Conservation (phyloP, 2,113 vertebrate genomes). For the Varanus salvator region DNA sequence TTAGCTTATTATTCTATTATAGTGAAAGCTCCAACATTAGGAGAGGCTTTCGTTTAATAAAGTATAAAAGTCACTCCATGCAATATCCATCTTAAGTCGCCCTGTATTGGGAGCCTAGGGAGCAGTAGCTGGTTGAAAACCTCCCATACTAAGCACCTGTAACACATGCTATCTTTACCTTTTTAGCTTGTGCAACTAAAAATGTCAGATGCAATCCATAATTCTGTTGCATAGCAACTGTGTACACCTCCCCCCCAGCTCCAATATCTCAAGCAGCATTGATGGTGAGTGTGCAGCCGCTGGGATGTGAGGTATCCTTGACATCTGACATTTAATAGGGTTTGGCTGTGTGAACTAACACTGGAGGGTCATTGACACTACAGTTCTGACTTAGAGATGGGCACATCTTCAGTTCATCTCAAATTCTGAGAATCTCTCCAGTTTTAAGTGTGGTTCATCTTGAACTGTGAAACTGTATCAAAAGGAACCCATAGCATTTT, state of each 20-base stretch:
- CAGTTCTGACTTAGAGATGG: not conserved
- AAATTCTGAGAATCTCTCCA: too few species aligned
- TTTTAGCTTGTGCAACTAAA: not conserved
- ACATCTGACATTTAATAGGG: not conserved
- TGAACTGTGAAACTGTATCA: too few species aligned
- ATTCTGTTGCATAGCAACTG: not conserved
- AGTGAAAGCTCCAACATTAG: not conserved
- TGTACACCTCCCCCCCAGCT: not conserved
- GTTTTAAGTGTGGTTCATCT: too few species aligned
- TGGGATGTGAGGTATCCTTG: not conserved
- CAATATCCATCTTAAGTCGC: not conserved
- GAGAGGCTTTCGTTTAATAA: not conserved
- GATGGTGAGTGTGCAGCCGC: not conserved
- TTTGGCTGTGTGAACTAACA: not conserved
- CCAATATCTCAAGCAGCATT: not conserved
- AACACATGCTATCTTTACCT: not conserved
- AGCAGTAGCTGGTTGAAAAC: not conserved
- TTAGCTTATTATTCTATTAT: not conserved
- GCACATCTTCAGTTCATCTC: too few species aligned
- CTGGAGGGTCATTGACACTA: not conserved
- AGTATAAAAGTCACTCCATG: not conserved
- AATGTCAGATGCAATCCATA: not conserved
- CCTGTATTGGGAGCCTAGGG: not conserved
- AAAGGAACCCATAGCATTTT: too few species aligned
- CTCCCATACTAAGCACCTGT: not conserved